Percentiles rank a stretch among this genome's conserved stretches.
These are phyloP conservation scores for Chinchilla lanigera DNA, from an alignment of 2,113 vertebrate species.

Conservation along the genomic window DNA sequence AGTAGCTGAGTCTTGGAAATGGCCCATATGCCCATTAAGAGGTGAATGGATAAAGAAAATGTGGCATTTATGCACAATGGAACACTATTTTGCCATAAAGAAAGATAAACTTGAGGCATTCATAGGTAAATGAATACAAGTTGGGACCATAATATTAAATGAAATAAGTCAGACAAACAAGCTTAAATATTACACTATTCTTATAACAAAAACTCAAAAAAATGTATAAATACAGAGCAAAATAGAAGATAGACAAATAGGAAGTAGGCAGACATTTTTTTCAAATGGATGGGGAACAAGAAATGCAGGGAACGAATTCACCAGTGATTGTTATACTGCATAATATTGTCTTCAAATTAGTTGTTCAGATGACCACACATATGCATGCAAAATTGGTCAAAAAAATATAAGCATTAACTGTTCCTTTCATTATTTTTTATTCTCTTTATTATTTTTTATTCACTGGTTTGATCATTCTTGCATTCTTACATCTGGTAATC, in stretches of 20 bases:
- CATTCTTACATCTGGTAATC: too few species aligned
- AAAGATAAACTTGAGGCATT: background rate
- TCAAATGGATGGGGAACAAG: background rate
- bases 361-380: too few species aligned
- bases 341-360: too few species aligned
- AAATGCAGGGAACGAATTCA: background rate
- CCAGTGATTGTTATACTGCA: too few species aligned
- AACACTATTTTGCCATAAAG: background rate
- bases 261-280: background rate
- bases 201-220: background rate
- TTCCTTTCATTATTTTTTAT: too few species aligned
- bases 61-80: background rate
- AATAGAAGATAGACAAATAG: background rate
- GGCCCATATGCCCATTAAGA: too few species aligned
- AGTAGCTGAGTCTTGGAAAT: background rate
- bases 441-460: too few species aligned
- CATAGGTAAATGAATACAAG: background rate
- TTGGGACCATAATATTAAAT: background rate
- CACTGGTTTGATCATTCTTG: too few species aligned
- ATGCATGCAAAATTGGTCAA: too few species aligned
- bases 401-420: too few species aligned
- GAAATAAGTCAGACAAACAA: background rate
- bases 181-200: background rate
- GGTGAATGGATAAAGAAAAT: background rate
- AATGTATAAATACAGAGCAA: background rate